Conservation (phyloP, 1,140 invertebrate genomes). For the Parasteatoda tepidariorum region DNA sequence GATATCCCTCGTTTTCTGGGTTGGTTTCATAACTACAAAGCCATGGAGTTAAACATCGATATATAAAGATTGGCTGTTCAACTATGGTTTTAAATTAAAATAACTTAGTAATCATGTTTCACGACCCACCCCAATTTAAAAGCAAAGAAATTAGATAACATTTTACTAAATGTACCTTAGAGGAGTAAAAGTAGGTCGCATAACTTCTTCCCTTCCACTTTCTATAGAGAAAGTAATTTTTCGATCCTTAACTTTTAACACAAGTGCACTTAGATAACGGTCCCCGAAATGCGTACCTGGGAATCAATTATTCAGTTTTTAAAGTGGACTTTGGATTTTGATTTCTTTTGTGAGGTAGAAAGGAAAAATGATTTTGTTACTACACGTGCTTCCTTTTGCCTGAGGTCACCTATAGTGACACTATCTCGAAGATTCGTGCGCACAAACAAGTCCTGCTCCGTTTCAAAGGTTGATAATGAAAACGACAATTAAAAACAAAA, state of each 20-base stretch:
- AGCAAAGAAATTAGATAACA: too few species aligned
- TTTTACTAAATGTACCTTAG: too few species aligned
- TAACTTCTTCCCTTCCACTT: too few species aligned
- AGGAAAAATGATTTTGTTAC: conserved; percentile 14
- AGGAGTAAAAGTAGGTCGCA: too few species aligned
- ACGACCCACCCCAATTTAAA: too few species aligned
- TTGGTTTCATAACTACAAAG: too few species aligned
- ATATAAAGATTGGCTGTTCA: too few species aligned
- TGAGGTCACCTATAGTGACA: not conserved
- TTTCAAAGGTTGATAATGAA: conserved; percentile 18
- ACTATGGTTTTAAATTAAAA: too few species aligned
- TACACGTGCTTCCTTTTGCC: conserved; percentile 10
- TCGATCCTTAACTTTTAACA: not conserved
- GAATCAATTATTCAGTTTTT: conserved; percentile 31
- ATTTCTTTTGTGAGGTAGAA: conserved; percentile 7
- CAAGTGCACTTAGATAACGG: not conserved
- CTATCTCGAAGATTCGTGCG: conserved; percentile 30
- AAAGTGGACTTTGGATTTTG: conserved; percentile 30
- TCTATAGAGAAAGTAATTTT: too few species aligned
- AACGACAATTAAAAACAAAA: conserved; percentile 4
- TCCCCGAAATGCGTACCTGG: not conserved
- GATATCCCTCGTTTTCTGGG: too few species aligned
- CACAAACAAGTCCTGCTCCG: conserved; percentile 24
- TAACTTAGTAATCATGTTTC: too few species aligned
- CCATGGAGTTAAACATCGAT: too few species aligned